These are phyloP conservation scores for Sitobion miscanthi DNA, from an alignment of 1,140 invertebrate genomes.

Conservation along the genomic window DNA sequence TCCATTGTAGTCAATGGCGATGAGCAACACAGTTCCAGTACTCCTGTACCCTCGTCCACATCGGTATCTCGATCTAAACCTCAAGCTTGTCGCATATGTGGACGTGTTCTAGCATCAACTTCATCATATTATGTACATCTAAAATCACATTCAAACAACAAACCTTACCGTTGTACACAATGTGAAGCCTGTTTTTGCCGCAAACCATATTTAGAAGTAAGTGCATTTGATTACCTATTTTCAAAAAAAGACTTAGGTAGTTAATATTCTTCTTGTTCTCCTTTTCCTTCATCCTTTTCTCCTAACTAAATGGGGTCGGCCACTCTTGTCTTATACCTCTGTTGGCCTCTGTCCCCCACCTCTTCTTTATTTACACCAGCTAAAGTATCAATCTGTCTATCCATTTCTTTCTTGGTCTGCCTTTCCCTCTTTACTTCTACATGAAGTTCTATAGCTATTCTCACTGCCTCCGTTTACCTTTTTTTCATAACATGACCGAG, in stretches of 20 bases:
- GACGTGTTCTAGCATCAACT: constrained; percentile 76
- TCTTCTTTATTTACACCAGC: not conserved
- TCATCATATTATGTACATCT: constrained; percentile 82
- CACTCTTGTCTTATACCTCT: not conserved
- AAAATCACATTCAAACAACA: constrained; percentile 79
- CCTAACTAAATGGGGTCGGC: not conserved
- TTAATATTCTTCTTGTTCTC: not conserved
- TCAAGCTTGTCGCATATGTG: constrained; percentile 73
- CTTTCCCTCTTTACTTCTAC: not conserved
- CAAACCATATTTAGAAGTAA: constrained; percentile 75
- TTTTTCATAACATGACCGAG: not conserved
- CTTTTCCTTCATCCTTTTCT: not conserved
- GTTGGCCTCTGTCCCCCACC: not conserved
- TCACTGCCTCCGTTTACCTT: not conserved
- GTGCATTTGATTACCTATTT: not conserved
- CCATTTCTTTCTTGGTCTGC: not conserved
- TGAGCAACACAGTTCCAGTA: constrained; percentile 42
- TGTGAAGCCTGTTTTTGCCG: constrained; percentile 75
- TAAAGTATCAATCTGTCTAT: not conserved
- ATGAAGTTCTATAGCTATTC: not conserved
- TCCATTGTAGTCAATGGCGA: constrained; percentile 52
- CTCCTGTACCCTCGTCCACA: constrained; percentile 30
- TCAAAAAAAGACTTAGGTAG: too few species aligned
- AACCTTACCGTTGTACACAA: constrained; percentile 79
- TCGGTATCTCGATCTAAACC: constrained; percentile 57